phyloP scores from a whole-genome alignment of 2,797 vertebrate genomes.

The Tympanoctomys barrerae region DNA sequence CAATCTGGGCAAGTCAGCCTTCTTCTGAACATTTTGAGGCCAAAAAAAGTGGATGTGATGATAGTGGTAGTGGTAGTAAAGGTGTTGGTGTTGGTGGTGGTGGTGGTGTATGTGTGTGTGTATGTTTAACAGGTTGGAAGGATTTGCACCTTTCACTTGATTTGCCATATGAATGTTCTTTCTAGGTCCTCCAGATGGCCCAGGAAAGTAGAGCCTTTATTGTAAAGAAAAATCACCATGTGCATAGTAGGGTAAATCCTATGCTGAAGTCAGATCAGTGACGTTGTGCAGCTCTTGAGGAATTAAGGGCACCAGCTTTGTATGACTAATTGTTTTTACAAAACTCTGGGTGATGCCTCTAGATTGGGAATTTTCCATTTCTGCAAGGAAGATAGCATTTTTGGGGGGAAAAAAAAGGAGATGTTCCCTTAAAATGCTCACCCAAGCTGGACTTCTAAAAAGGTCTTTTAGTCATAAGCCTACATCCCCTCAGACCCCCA shows the following conservation, averaged over 20 bases:
- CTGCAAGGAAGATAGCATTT: background rate
- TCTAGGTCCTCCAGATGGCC: background rate
- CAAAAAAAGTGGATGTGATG: background rate
- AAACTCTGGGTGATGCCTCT: constrained; percentile 19
- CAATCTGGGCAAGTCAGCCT: background rate
- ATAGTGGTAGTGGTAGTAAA: background rate
- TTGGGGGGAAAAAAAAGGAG: background rate
- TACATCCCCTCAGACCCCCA: background rate
- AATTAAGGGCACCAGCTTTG: background rate
- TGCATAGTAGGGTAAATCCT: background rate
- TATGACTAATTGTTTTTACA: background rate
- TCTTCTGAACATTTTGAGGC: constrained; percentile 1
- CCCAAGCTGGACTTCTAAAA: background rate
- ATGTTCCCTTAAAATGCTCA: constrained; percentile 3
- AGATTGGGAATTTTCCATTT: background rate
- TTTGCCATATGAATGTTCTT: background rate
- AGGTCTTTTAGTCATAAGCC: constrained; percentile 19
- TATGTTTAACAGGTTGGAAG: background rate
- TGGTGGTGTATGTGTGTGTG: too few relatives aligned
- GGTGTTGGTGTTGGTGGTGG: too few relatives aligned
- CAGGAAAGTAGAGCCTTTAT: background rate
- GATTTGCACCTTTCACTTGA: background rate
- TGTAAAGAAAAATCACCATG: background rate
- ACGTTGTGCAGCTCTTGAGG: background rate
- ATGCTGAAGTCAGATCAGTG: background rate